phyloP scores from a whole-genome alignment of 2,113 vertebrate genomes.

The Pampusana beccarii region DNA sequence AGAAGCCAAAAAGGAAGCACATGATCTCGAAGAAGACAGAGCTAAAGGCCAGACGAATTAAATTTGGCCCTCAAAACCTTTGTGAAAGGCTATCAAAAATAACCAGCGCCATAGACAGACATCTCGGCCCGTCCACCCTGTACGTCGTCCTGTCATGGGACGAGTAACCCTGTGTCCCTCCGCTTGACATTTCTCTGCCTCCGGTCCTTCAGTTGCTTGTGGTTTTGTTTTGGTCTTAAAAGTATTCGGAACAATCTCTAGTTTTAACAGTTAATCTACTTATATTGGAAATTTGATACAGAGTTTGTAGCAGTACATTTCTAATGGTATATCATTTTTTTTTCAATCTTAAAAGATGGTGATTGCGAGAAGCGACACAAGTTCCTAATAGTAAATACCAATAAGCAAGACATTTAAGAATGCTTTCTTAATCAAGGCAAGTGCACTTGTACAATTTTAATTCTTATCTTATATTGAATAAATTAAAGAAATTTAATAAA shows the following conservation, averaged over 20 bases:
- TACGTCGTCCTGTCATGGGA: constrained; percentile 34
- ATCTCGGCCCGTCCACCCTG: not conserved
- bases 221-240: not conserved
- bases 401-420: constrained; percentile 57
- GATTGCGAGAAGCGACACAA: constrained; percentile 70
- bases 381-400: constrained; percentile 69
- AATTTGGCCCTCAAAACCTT: constrained; percentile 43
- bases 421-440: constrained; percentile 77
- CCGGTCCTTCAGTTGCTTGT: constrained; percentile 33
- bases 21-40: constrained; percentile 73
- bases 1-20: constrained; percentile 76
- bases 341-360: constrained; percentile 43
- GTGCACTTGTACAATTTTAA: constrained; percentile 75
- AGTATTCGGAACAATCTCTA: not conserved
- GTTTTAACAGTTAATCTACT: constrained; percentile 23
- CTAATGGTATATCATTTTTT: constrained; percentile 46
- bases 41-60: constrained; percentile 68
- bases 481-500: constrained; percentile 75
- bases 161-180: constrained; percentile 51
- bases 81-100: constrained; percentile 44
- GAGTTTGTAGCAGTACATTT: constrained; percentile 66
- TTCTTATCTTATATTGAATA: constrained; percentile 45
- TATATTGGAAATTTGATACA: constrained; percentile 65
- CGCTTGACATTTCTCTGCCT: constrained; percentile 49
- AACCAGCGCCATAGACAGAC: not conserved